Conservation (phyloP, 2,113 vertebrate genomes). For the Ceyx melanurus region DNA sequence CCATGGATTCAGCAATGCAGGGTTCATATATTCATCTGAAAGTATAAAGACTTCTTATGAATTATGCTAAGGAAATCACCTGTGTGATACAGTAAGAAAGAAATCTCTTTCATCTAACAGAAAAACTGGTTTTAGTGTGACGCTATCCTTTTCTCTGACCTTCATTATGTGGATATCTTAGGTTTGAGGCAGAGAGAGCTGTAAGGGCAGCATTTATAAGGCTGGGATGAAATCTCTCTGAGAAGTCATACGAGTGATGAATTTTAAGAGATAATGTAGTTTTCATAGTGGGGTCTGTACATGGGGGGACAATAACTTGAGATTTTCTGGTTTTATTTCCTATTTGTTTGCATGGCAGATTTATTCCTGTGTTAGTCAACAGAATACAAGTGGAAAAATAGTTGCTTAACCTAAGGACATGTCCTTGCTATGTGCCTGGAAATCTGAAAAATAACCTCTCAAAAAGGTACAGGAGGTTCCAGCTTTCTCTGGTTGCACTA, state of each 20-base stretch:
- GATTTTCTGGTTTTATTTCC: background rate
- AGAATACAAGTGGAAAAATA: background rate
- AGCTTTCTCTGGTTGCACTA: background rate
- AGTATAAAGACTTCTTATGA: background rate
- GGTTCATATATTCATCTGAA: background rate
- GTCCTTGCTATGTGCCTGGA: background rate
- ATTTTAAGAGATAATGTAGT: background rate
- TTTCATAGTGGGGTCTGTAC: background rate
- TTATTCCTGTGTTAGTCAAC: background rate
- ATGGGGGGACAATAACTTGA: background rate
- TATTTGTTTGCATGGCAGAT: background rate
- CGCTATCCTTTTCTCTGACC: background rate
- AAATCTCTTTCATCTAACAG: background rate
- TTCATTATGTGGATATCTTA: background rate
- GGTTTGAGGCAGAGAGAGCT: background rate
- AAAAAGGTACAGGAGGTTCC: background rate
- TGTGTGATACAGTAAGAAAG: background rate
- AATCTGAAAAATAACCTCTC: background rate
- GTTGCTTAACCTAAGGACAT: background rate
- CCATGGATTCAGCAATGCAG: background rate
- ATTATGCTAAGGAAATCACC: background rate
- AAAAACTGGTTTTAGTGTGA: background rate
- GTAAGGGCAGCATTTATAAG: background rate
- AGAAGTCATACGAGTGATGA: background rate
- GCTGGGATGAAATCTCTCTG: background rate